Conservation (phyloP, 1,140 invertebrate species). For the Pseudoatta argentina region DNA sequence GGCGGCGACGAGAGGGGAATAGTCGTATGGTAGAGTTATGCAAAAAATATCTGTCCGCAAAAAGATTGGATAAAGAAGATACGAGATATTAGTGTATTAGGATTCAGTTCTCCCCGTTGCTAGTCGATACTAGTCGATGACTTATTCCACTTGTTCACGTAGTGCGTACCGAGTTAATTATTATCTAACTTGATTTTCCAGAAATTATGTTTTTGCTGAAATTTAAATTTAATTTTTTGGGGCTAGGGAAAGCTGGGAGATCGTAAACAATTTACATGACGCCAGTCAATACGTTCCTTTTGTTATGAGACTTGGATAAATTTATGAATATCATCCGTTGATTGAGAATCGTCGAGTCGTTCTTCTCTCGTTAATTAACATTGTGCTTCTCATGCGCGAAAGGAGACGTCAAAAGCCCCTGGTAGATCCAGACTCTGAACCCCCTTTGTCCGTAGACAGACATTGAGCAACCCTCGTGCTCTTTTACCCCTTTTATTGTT, state of each 20-base stretch:
- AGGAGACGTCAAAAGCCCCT: constrained; percentile 81
- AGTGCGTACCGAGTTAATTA: constrained; percentile 16
- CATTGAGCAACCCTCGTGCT: constrained; percentile 36
- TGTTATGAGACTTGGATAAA: constrained; percentile 48
- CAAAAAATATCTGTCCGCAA: constrained; percentile 71
- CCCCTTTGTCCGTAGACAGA: constrained; percentile 62
- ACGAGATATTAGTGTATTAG: constrained; percentile 66
- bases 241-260: too few relatives aligned
- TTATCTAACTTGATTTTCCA: neutral
- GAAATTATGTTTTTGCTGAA: neutral
- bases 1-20: constrained; percentile 66
- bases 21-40: constrained; percentile 68
- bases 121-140: constrained; percentile 7
- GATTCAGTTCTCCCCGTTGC: constrained; percentile 42
- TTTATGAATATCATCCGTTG: constrained; percentile 80
- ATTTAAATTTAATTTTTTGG: neutral
- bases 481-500: constrained; percentile 77
- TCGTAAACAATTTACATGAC: constrained; percentile 48
- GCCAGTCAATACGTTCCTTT: constrained; percentile 63
- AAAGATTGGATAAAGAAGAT: constrained; percentile 67
- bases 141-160: constrained; percentile 29
- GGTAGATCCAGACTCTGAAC: constrained; percentile 68
- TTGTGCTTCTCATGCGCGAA: constrained; percentile 72
- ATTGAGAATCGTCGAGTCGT: constrained; percentile 79
- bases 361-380: constrained; percentile 83